Evolutionary conservation across 2,113 vertebrate species (phyloP).

Genomic region (Halcyon senegalensis): DNA sequence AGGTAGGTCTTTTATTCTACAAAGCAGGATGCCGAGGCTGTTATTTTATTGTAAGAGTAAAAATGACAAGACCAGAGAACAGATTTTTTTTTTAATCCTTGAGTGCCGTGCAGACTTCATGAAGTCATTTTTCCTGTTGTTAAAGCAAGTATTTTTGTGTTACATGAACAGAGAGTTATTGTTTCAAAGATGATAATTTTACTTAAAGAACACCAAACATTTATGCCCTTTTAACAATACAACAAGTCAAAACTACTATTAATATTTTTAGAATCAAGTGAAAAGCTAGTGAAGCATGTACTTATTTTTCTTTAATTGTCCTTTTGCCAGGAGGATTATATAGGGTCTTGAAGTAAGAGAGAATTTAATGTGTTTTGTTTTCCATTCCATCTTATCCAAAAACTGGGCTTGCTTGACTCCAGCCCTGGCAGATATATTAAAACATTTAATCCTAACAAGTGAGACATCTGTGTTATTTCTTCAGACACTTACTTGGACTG

Average conservation of each 20-base stretch:
- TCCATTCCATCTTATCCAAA: not conserved
- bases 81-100: conserved; percentile 18
- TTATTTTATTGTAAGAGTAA: conserved; percentile 68
- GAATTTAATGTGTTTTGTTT: not conserved
- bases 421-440: rapidly evolving
- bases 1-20: conserved; percentile 67
- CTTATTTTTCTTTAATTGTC: not conserved
- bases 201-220: not conserved
- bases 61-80: conserved; percentile 59
- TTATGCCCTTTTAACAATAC: not conserved
- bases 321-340: not conserved
- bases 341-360: not conserved
- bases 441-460: not conserved
- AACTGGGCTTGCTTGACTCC: not conserved
- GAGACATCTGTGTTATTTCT: not conserved
- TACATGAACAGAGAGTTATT: conserved; percentile 2
- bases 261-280: not conserved
- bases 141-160: conserved; percentile 21
- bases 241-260: not conserved
- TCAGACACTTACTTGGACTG: not conserved
- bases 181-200: not conserved
- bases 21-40: conserved; percentile 57
- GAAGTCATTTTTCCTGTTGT: conserved; percentile 23
- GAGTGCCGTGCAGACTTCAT: conserved; percentile 20
- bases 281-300: not conserved